Conservation (phyloP, 2,888 invertebrate species). For the Acronicta leporina region DNA sequence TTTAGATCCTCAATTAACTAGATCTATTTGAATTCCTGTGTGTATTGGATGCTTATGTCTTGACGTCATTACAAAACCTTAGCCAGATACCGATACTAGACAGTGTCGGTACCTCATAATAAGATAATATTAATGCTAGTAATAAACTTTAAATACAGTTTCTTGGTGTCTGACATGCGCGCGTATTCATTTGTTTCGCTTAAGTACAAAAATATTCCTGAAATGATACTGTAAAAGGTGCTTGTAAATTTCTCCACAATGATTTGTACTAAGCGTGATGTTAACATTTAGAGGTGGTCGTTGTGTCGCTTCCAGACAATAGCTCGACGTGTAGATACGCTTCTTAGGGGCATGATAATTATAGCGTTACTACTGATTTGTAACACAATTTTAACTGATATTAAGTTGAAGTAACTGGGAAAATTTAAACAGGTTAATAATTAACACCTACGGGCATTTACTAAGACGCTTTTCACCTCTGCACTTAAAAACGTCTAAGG, state of each 20-base stretch:
- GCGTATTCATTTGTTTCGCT: no score
- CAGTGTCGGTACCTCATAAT: no score
- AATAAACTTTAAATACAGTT: no score
- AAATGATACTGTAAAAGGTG: not conserved
- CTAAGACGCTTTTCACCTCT: not conserved
- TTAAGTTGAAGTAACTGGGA: not conserved
- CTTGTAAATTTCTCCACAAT: not conserved
- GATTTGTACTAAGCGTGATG: conserved; percentile 43
- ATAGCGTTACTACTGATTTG: conserved; percentile 42
- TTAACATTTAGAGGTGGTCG: conserved; percentile 37
- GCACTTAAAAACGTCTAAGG: not conserved
- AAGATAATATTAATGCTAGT: no score
- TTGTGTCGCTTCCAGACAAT: conserved; percentile 40
- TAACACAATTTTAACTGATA: conserved; percentile 6
- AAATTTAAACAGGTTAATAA: not conserved
- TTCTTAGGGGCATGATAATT: conserved; percentile 40
- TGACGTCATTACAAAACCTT: no score
- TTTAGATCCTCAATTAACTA: no score
- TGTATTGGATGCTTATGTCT: no score
- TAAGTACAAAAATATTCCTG: not conserved
- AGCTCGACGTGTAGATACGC: conserved; percentile 54
- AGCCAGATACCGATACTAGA: no score
- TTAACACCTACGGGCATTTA: not conserved
- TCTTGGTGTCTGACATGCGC: no score
- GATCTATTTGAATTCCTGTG: no score